Base-by-base conservation (phyloP, 2,888 invertebrate genomes). In the Clistopyga incitator region DNA sequence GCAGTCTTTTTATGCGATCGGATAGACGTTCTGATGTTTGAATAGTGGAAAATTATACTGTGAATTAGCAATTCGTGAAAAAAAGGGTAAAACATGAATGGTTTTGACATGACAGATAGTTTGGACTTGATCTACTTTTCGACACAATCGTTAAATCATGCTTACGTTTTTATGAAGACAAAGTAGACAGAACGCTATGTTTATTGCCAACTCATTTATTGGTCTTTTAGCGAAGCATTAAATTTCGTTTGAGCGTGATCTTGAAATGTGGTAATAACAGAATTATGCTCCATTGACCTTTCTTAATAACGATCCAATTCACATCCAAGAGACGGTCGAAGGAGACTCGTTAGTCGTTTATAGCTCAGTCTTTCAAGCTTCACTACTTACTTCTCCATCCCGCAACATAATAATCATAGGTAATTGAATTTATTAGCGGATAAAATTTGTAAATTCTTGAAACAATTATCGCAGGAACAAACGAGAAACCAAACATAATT, bases 161-260 rank as follows among this genome's bases (percentile, higher is more conserved):
- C 3, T 52, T 6, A 18, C 50, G 50, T 20, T 18, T 52, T 23
- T 54, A 20, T 15, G 23, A 54, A 54, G 20, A 54, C 54, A 54
- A 54, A 52, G 50, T 52, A 52, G n/a, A 54, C 23, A 54, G 20
- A 23, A 54, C 54, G 54, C 10, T 10, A 50, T 10, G 67, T 59
- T 13, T 4, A 23, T 50, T 47, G 20, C 45, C 11, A n/a, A 61
- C 34, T 42, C 18, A 23, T 64, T 75, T 29, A 2, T 70, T 42
- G 18, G 38, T 56, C 45, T 64, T 59, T 18, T 15, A 59, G 29
- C 42, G 25, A 50, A 61, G 68, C 42, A 29, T 50, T 45, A 64
- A 81, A 70, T 76, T 52, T 10, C 47, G 59, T 68, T 29, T 76
- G 52, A 70, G 52, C 61, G 71, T 71, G 81, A 81, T 75, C 68